These are phyloP conservation scores for Chrysina gloriosa DNA, from an alignment of 2,888 invertebrate genomes.

Conservation along the genomic window DNA sequence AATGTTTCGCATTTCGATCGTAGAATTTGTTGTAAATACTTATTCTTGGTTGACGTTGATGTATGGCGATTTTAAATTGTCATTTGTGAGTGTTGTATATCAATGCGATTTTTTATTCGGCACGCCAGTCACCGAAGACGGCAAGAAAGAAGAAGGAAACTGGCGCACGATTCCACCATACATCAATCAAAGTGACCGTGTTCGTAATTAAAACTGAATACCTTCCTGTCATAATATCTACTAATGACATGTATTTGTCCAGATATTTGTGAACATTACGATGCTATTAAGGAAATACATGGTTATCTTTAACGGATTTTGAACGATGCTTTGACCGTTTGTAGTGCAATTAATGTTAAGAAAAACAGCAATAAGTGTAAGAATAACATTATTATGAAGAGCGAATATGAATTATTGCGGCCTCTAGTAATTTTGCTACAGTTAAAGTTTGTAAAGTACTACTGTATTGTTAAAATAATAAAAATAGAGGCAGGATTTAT, in stretches of 20 bases:
- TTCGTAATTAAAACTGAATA: conserved; percentile 20
- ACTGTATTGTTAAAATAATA: too few relatives aligned
- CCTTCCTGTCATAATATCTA: conserved; percentile 7
- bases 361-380: too few relatives aligned
- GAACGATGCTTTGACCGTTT: not conserved
- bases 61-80: conserved; percentile 21
- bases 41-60: conserved; percentile 15
- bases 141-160: not conserved
- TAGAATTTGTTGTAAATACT: conserved; percentile 27
- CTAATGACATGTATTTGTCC: not conserved
- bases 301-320: not conserved
- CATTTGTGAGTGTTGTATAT: conserved; percentile 19
- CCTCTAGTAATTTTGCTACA: too few relatives aligned
- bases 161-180: conserved; percentile 7
- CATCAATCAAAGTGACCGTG: conserved; percentile 8
- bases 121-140: not conserved
- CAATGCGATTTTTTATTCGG: conserved; percentile 10
- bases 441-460: too few relatives aligned
- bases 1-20: not conserved
- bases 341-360: too few relatives aligned
- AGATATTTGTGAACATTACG: not conserved
- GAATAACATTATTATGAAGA: too few relatives aligned
- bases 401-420: too few relatives aligned
- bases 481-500: too few relatives aligned
- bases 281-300: conserved; percentile 5